These are phyloP conservation scores for Jordanella pulchra DNA, from an alignment of 2,797 vertebrate species.

Conservation along the genomic window DNA sequence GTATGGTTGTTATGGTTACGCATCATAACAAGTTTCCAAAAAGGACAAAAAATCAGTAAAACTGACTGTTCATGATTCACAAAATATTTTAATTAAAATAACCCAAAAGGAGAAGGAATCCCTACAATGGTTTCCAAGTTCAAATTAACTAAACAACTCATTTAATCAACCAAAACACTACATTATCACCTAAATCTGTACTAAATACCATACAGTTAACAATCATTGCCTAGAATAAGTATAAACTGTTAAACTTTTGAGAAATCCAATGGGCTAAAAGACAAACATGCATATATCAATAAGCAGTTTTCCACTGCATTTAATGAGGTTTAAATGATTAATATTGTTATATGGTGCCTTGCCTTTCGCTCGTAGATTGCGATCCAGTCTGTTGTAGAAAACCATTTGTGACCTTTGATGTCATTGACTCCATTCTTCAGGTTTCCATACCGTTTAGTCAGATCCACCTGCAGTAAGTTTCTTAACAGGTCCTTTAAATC, in stretches of 20 bases:
- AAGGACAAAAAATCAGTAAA: no score
- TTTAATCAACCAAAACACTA: not conserved
- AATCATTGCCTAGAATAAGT: not conserved
- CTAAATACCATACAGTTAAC: not conserved
- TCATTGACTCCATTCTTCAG: slow-evolving; percentile 99
- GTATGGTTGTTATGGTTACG: no score
- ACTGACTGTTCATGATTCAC: not conserved
- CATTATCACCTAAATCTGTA: not conserved
- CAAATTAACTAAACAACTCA: not conserved
- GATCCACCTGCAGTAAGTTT: slow-evolving; percentile 97
- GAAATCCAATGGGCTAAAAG: slow-evolving; percentile 9
- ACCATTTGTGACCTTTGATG: slow-evolving; percentile 99
- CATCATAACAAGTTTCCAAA: no score
- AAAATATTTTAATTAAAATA: not conserved
- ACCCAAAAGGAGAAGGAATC: not conserved
- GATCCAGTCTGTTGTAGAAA: slow-evolving; percentile 99
- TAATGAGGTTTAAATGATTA: slow-evolving; percentile 4
- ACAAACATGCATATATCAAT: slow-evolving; percentile 39
- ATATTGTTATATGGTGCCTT: slow-evolving; percentile 47
- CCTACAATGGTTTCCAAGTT: not conserved
- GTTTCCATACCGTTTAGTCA: slow-evolving; percentile 98
- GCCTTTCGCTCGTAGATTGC: slow-evolving; percentile 99
- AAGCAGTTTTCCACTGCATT: slow-evolving; percentile 42
- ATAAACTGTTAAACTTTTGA: slow-evolving; percentile 3
- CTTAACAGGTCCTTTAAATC: slow-evolving; percentile 97